phyloP scores from a whole-genome alignment of 2,797 vertebrate species.

The Onychomys torridus region DNA sequence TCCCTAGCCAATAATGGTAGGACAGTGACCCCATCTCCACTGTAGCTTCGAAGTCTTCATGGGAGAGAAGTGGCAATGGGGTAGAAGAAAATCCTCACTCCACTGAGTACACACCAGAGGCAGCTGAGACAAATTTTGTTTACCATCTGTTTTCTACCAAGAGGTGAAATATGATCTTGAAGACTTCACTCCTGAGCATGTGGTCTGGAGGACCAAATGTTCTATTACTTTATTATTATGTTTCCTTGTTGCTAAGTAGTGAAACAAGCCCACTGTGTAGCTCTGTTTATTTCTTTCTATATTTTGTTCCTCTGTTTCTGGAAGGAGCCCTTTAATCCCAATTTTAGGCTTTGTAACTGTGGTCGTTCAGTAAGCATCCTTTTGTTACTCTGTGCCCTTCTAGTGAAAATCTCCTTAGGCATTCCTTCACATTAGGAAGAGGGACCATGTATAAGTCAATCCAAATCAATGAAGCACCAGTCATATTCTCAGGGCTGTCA shows the following conservation, averaged over 20 bases:
- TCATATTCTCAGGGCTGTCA: neutral
- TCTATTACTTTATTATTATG: neutral
- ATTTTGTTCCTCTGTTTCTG: neutral
- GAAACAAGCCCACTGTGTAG: neutral
- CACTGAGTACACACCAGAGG: neutral
- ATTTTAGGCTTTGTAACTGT: neutral
- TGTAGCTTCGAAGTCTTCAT: neutral
- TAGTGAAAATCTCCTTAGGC: neutral
- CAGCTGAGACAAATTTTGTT: neutral
- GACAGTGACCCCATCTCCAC: accelerated
- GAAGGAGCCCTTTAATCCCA: neutral
- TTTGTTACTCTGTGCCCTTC: neutral
- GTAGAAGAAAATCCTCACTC: too few species aligned
- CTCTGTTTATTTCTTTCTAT: neutral
- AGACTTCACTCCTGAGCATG: neutral
- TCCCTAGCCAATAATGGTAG: neutral
- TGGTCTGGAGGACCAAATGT: neutral
- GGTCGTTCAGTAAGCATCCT: neutral
- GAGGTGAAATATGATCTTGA: neutral
- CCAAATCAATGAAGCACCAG: neutral
- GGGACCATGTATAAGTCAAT: neutral
- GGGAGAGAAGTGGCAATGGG: neutral
- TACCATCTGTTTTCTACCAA: neutral
- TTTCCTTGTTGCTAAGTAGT: neutral
- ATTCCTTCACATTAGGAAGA: neutral